phyloP scores from a whole-genome alignment of 2,113 vertebrate species.

The Ammodramus savannarum region DNA sequence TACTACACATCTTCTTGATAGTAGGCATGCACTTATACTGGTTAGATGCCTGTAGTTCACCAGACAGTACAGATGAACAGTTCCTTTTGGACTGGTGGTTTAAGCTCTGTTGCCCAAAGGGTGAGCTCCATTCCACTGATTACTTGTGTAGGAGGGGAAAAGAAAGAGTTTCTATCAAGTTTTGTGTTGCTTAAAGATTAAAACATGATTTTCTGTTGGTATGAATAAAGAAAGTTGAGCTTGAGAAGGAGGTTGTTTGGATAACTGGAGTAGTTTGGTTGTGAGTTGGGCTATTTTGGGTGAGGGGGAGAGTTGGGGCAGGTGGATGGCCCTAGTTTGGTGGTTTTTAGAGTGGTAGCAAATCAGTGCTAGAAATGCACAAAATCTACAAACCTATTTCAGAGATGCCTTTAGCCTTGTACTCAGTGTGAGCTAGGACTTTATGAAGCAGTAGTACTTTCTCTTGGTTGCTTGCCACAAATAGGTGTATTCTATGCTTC shows the following conservation, averaged over 20 bases:
- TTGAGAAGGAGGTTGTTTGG: background rate
- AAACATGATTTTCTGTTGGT: background rate
- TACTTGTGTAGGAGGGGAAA: background rate
- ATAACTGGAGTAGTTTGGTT: background rate
- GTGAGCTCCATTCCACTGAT: background rate
- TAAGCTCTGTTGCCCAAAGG: background rate
- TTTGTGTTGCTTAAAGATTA: background rate
- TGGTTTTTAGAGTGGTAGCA: background rate
- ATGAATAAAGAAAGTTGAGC: background rate
- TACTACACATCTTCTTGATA: background rate
- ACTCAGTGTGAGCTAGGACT: background rate
- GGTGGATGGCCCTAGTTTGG: background rate
- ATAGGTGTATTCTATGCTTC: background rate
- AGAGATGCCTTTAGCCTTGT: background rate
- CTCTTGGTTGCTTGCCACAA: background rate
- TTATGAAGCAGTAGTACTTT: background rate
- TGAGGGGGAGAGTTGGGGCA: background rate
- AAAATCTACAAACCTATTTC: background rate
- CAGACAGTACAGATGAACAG: background rate
- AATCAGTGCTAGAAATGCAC: background rate
- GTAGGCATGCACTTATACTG: background rate
- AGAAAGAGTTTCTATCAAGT: background rate
- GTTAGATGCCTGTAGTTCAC: background rate
- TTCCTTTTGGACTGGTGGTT: background rate
- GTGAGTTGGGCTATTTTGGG: background rate